Evolutionary conservation across 2,797 vertebrate genomes (phyloP).

Genomic region (Helicolenus hilgendorfi): DNA sequence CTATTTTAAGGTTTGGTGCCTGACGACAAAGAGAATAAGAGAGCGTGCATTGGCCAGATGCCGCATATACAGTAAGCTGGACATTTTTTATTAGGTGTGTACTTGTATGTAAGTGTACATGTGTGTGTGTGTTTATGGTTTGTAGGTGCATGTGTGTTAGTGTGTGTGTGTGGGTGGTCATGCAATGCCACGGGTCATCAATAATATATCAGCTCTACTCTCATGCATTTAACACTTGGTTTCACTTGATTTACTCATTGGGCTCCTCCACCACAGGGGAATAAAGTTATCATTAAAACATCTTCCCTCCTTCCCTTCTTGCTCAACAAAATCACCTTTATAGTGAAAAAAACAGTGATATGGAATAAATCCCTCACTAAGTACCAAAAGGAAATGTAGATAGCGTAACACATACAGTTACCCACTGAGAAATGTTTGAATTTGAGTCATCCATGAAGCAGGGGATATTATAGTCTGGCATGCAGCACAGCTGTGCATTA

Average conservation of each 20-base stretch:
- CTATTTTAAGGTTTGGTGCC: neutral
- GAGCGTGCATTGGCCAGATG: neutral
- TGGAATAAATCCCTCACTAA: constrained; percentile 8
- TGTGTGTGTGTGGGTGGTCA: constrained; percentile 55
- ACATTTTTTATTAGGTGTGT: constrained; percentile 10
- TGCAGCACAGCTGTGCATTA: constrained; percentile 24
- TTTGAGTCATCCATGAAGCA: constrained; percentile 20
- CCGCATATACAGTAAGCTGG: neutral
- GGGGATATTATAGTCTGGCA: neutral
- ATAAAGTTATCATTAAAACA: constrained; percentile 77
- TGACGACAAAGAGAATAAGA: neutral
- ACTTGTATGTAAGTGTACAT: constrained; percentile 9
- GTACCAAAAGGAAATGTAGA: constrained; percentile 3
- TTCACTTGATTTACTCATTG: constrained; percentile 83
- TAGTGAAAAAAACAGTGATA: constrained; percentile 1
- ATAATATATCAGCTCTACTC: constrained; percentile 82
- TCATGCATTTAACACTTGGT: constrained; percentile 83
- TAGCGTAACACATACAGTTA: neutral
- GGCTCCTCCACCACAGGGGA: constrained; percentile 51
- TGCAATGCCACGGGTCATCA: constrained; percentile 73
- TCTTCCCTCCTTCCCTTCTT: constrained; percentile 27
- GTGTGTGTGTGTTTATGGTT: constrained; percentile 21
- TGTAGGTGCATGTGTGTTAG: constrained; percentile 12
- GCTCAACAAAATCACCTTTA: constrained; percentile 45
- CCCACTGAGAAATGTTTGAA: neutral